A percentile compares a stretch with the other conserved stretches of the same genome.
phyloP scores from a whole-genome alignment of 2,113 vertebrate genomes.

The Notothenia coriiceps region DNA sequence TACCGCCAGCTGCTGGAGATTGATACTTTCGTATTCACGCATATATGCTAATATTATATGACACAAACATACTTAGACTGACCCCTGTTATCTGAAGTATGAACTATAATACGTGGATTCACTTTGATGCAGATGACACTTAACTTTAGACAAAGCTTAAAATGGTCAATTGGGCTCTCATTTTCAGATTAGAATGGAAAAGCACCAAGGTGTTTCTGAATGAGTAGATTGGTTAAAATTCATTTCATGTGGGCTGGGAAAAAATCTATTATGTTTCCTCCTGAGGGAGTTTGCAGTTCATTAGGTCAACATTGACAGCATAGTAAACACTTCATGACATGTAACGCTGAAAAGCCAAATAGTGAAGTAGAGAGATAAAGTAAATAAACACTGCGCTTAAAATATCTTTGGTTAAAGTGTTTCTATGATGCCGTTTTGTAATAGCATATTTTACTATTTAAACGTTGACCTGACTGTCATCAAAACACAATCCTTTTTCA shows the following conservation, averaged over 20 bases:
- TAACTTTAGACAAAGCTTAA: not conserved
- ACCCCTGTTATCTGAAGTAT: not conserved
- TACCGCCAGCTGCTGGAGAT: conserved; percentile 48
- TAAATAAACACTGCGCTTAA: not conserved
- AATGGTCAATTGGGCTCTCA: not conserved
- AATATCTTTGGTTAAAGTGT: not conserved
- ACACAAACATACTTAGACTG: conserved; percentile 11
- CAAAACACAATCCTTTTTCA: not conserved
- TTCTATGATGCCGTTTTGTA: not conserved
- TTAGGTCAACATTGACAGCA: not conserved
- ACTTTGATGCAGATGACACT: conserved; percentile 7
- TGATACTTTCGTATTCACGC: conserved; percentile 45
- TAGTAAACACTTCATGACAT: not conserved
- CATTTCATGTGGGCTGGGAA: not conserved
- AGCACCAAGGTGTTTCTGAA: not conserved
- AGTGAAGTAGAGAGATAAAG: not conserved
- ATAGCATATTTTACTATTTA: no score
- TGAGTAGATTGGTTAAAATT: not conserved
- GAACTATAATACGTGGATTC: not conserved
- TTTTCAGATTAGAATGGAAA: not conserved
- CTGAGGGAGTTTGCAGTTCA: not conserved
- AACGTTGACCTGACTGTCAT: no score
- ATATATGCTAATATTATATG: conserved; percentile 22
- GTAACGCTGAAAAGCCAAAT: not conserved
- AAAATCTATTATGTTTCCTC: not conserved